phyloP scores from a whole-genome alignment of 2,797 vertebrate genomes.

The Tinamus major region DNA sequence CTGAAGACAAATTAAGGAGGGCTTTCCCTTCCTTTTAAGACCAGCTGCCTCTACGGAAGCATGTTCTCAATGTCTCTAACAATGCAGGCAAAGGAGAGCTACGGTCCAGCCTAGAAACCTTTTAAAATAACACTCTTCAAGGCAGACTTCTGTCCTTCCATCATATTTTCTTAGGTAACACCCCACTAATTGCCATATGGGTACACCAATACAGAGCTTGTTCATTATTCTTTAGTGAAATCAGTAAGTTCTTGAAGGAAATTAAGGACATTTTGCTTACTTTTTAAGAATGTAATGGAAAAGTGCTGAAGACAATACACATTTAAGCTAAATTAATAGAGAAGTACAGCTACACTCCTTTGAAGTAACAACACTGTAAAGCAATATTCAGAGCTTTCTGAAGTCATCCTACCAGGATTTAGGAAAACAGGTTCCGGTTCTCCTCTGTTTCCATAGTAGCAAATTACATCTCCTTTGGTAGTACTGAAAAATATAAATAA shows the following conservation, averaged over 20 bases:
- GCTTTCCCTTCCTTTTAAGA: neutral
- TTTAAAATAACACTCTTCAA: neutral
- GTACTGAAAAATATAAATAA: constrained; percentile 81
- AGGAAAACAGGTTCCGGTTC: constrained; percentile 88
- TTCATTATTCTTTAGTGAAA: neutral
- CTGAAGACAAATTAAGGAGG: neutral
- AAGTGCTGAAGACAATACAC: neutral
- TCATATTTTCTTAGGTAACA: neutral
- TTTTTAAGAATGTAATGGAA: neutral
- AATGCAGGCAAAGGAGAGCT: neutral
- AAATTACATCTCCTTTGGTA: constrained; percentile 91
- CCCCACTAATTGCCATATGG: neutral
- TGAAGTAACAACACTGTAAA: neutral
- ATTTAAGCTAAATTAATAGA: neutral
- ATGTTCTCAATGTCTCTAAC: neutral
- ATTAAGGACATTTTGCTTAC: neutral
- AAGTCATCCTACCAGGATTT: constrained; percentile 86
- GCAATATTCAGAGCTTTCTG: neutral
- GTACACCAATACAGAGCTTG: neutral
- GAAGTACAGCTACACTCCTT: neutral
- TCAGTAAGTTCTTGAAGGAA: neutral
- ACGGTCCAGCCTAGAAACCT: neutral
- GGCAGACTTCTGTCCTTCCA: neutral
- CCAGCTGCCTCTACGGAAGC: neutral
- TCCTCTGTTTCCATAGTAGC: constrained; percentile 99